Evolutionary conservation across 2,113 vertebrate genomes (phyloP).

Genomic region (Myiagra hebetior): DNA sequence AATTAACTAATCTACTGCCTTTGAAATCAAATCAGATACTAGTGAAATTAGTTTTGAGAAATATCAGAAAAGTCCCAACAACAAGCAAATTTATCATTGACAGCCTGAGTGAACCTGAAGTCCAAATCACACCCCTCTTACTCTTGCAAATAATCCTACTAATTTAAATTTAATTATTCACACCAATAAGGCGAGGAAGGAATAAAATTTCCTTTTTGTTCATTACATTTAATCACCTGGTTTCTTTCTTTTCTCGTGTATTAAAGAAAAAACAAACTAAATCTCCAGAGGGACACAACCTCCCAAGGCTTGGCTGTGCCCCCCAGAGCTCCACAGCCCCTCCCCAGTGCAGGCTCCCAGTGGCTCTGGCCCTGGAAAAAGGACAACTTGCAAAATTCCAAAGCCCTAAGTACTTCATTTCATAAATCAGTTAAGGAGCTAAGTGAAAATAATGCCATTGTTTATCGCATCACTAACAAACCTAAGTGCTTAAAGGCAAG

Average conservation of each 20-base stretch:
- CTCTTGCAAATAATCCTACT: background rate
- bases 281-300: background rate
- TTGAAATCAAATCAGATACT: background rate
- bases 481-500: constrained; percentile 62
- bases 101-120: background rate
- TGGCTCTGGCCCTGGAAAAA: background rate
- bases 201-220: background rate
- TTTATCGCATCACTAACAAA: constrained; percentile 65
- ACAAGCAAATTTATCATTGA: background rate
- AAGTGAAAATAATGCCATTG: constrained; percentile 64
- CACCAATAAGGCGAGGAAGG: background rate
- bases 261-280: background rate
- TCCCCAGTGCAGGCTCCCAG: background rate
- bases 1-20: background rate
- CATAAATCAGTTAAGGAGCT: constrained; percentile 51
- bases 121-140: background rate
- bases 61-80: background rate
- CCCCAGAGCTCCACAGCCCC: background rate
- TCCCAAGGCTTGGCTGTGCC: background rate
- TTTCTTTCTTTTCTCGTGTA: background rate
- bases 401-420: background rate
- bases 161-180: constrained; percentile 49
- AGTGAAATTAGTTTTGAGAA: background rate
- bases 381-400: background rate
- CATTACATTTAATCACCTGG: background rate